Conservation (phyloP, 2,888 invertebrate genomes). For the Polydrusus cervinus region DNA sequence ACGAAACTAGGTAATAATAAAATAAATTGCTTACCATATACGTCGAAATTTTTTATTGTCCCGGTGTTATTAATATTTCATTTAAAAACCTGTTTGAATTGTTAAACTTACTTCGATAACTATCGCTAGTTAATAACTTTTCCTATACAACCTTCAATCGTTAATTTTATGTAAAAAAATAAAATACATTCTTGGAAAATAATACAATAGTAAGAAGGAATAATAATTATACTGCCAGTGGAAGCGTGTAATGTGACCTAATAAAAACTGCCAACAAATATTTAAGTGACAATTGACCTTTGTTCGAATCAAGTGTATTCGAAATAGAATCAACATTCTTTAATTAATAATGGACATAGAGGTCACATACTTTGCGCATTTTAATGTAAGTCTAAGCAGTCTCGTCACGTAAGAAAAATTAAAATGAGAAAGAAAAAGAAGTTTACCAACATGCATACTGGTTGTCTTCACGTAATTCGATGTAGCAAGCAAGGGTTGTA, state of each 20-base stretch:
- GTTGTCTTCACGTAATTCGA: too few relatives aligned
- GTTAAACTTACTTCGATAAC: slow-evolving; percentile 15
- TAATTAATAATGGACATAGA: slow-evolving; percentile 8
- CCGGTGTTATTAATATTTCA: slow-evolving; percentile 23
- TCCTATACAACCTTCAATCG: slow-evolving; percentile 12
- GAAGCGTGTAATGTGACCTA: slow-evolving; percentile 10
- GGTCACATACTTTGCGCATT: slow-evolving; percentile 8
- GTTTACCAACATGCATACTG: too few relatives aligned
- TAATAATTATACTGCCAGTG: background rate
- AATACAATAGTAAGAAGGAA: background rate
- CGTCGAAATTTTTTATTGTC: slow-evolving; percentile 24
- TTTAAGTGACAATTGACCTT: slow-evolving; percentile 33
- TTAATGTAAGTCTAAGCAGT: background rate
- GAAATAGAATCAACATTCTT: slow-evolving; percentile 18
- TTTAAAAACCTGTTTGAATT: slow-evolving; percentile 25
- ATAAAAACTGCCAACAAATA: slow-evolving; percentile 16
- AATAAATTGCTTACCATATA: slow-evolving; percentile 36
- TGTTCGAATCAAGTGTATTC: slow-evolving; percentile 10
- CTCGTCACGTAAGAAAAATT: background rate
- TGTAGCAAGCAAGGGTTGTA: too few relatives aligned
- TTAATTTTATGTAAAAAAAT: slow-evolving; percentile 5
- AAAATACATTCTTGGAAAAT: slow-evolving; percentile 1
- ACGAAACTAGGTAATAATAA: slow-evolving; percentile 29
- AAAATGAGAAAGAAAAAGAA: too few relatives aligned
- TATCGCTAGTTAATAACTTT: slow-evolving; percentile 15